These are phyloP conservation scores for Balaeniceps rex DNA, from an alignment of 2,113 vertebrate species.

Conservation along the genomic window DNA sequence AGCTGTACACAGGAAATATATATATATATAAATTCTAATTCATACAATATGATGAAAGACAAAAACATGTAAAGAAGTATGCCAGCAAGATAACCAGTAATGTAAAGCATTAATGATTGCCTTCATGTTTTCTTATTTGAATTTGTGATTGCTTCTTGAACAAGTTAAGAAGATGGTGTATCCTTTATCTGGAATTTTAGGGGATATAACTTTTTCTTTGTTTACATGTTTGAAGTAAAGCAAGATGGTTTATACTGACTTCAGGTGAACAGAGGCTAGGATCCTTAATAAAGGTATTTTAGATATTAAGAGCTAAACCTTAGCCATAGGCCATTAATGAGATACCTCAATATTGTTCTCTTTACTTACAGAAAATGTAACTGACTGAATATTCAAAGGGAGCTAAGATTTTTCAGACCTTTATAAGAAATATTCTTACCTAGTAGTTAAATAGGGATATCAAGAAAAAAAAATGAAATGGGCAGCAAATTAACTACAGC, in stretches of 20 bases:
- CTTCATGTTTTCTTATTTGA: not conserved
- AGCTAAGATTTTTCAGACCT: not conserved
- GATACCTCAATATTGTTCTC: not conserved
- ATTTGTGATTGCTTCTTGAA: not conserved
- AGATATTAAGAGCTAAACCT: not conserved
- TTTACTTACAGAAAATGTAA: not conserved
- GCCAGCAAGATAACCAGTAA: not conserved
- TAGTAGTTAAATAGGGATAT: not conserved
- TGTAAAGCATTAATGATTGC: not conserved
- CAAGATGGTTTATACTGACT: not conserved
- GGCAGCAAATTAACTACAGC: not conserved
- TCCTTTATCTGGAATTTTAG: not conserved
- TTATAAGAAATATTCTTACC: not conserved
- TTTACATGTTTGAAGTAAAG: not conserved
- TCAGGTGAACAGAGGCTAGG: not conserved
- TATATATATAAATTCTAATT: not conserved
- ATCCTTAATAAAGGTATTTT: not conserved
- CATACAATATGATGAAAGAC: not conserved
- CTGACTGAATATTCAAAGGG: not conserved
- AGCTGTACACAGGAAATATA: not conserved
- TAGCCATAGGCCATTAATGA: not conserved
- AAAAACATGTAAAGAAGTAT: not conserved
- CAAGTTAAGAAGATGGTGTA: not conserved
- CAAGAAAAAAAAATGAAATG: not conserved
- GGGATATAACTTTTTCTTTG: not conserved